Base-by-base conservation (phyloP, 2,113 vertebrate genomes). In the Antechinus stuartii region DNA sequence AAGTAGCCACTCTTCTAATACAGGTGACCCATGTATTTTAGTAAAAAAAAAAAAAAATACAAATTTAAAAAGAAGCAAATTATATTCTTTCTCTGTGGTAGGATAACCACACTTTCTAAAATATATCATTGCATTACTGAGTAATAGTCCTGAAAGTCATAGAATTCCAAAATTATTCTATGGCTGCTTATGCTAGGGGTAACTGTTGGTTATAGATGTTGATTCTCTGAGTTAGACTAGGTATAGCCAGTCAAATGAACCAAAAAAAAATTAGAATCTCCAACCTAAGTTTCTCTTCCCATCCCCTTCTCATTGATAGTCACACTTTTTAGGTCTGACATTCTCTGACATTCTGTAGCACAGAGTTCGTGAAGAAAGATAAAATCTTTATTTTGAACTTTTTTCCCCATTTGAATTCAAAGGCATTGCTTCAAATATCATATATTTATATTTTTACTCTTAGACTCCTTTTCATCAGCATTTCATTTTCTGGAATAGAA, bases 301-400 rank as follows among this genome's bases (percentile, higher is more conserved):
- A 25, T 90, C 50, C 10, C n/a, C 24, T 84, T 42, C 19, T 84
- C 95, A 89, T 94, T 54, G 94, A 93, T 92, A 96, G 23, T 11
- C 16, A 97, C 30, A 25, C 91, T 91, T 52, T 91, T 91, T 92
- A 55, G 92, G 91, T 91, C 96, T 96, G 93, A 96, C 94, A 76
- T 91, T 95, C 56, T 14, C 24, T 96, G 54, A 92, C 89, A 89
- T 96, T 94, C 56, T 94, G 50, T 90, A 47, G 16, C 12, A 76
- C 57, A 91, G 92, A 92, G 52, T 94, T 57, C 95, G 47, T 52
- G 53, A 96, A 94, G 92, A 95, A 90, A 95, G 90, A 96, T 89
- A 94, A 97, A 56, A 95, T 95, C 92, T 93, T 91, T 97, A 94
- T 96, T 93, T 96, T 95, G 90, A 91, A 49, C n/a, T 57, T 89